Evolutionary conservation across 2,888 invertebrate genomes (phyloP), one percentile per base, ranked within the genome.

Genomic region (Brenthis daphne): DNA sequence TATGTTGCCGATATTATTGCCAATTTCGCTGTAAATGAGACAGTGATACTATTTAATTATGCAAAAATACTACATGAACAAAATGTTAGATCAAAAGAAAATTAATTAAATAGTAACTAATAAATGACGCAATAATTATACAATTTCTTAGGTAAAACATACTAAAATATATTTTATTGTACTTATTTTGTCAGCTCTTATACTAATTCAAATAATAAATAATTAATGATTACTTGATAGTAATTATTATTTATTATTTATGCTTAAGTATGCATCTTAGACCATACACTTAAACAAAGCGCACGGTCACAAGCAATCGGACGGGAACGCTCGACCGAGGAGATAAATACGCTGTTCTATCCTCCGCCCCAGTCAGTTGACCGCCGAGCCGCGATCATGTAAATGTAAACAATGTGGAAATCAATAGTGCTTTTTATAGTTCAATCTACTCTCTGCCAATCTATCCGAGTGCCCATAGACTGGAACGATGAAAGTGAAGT

Each of bases 301-400:
- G 88, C 87, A 79, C 77, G 88, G 86, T 81, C 79, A 73, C 74
- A 76, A 79, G 88, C 85, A 90, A 91, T 87, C 86, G 88, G 87
- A 79, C 83, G 88, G 89, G 86, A 80, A 88, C 87, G 84, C 82
- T 81, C 81, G 79, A 88, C 90, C 90, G 92, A 93, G 88, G 87
- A 89, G 86, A 92, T 93, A 93, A 92, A 93, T 89, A 90, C 85
- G 80, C 83, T 86, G 80, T 81, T 73, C 79, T 75, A 76, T 77
- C 83, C 80, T 77, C 78, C 82, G 85, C 80, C 82, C 85, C 80
- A 85, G 86, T 87, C 89, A 93, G 93, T 93, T 85, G 81, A 82
- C 84, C 84, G 82, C 79, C 75, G 79, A 82, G n/a, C 78, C 85
- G 85, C 85, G 85, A 82, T 70, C 69, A 92, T 92, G 92, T 89